Conservation (phyloP, 2,888 invertebrate genomes). For the Prenolepis imparis region DNA sequence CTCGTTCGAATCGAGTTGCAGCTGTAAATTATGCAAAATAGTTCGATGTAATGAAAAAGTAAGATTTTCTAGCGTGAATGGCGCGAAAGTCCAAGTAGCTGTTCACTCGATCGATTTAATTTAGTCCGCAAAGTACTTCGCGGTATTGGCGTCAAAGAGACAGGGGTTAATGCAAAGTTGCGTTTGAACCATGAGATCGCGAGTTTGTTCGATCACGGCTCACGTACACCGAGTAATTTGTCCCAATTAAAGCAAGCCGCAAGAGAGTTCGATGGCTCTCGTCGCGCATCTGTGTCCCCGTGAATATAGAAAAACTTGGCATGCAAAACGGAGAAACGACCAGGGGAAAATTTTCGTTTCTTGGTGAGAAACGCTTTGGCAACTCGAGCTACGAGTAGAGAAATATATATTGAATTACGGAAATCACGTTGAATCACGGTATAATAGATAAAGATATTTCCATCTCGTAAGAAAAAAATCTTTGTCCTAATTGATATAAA, state of each 20-base stretch:
- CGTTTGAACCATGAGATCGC: slow-evolving; percentile 68
- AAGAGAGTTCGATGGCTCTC: slow-evolving; percentile 55
- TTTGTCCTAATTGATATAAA: background rate
- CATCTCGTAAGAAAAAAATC: background rate
- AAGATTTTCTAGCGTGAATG: slow-evolving; percentile 1
- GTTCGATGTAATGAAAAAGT: slow-evolving; percentile 11
- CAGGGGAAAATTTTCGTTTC: slow-evolving; percentile 59
- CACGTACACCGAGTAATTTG: slow-evolving; percentile 79
- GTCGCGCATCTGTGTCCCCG: slow-evolving; percentile 41
- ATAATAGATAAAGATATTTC: slow-evolving; percentile 5
- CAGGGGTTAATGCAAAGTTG: slow-evolving; percentile 67
- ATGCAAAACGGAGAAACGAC: slow-evolving; percentile 69
- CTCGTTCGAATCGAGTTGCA: background rate
- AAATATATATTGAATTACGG: slow-evolving; percentile 16
- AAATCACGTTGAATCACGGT: background rate
- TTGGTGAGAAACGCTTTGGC: slow-evolving; percentile 10
- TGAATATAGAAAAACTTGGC: slow-evolving; percentile 68
- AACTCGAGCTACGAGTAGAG: background rate
- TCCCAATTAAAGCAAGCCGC: slow-evolving; percentile 77
- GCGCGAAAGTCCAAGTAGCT: slow-evolving; percentile 29
- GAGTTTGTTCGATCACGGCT: slow-evolving; percentile 74
- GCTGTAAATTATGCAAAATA: background rate
- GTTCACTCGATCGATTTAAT: slow-evolving; percentile 51
- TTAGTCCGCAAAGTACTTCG: slow-evolving; percentile 42
- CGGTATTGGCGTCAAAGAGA: slow-evolving; percentile 41